Evolutionary conservation across 2,888 invertebrate species (phyloP), one percentile per base, ranked within the genome.

Genomic region (Melitaea athalia): DNA sequence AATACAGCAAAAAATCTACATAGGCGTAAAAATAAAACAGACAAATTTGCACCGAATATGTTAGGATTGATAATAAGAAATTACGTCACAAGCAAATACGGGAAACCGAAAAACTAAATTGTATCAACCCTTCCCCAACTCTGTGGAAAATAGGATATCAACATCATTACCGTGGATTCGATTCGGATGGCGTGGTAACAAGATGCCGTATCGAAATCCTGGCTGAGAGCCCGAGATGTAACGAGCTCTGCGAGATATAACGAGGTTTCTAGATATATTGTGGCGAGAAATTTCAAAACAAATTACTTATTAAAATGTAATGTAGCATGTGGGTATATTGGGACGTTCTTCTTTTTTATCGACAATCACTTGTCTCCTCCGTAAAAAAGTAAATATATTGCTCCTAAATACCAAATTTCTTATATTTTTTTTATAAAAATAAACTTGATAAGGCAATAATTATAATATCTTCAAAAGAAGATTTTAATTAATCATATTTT

Each of bases 121-220:
- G 63, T 70, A 66, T 69, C 67, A 66, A 63, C 67, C 69, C 67
- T 52, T 70, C 53, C 59, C 65, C 72, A 67, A 72, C 60, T 72
- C 68, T 64, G 72, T 72, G 75, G 74, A 74, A 76, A 76, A 76
- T 76, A 53, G 71, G 68, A 73, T 74, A 76, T 75, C 72, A 69
- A 73, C 73, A 72, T 74, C 72, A 71, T 75, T 76, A 76, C 72
- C 68, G 63, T 68, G 63, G 72, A 75, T 76, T 71, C 69, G 71
- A 59, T 68, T 67, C 67, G 72, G 72, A 73, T 72, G 69, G 65
- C 69, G 62, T 68, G 70, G 70, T 70, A 67, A 73, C 72, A 68
- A 70, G 68, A 69, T 64, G 59, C 68, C 52, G 69, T 57, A 69
- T 64, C 70, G 69, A 66, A 72, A 74, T 74, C 64, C 63, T 64